Conservation (phyloP, 2,888 invertebrate species). For the Lobophora halterata region DNA sequence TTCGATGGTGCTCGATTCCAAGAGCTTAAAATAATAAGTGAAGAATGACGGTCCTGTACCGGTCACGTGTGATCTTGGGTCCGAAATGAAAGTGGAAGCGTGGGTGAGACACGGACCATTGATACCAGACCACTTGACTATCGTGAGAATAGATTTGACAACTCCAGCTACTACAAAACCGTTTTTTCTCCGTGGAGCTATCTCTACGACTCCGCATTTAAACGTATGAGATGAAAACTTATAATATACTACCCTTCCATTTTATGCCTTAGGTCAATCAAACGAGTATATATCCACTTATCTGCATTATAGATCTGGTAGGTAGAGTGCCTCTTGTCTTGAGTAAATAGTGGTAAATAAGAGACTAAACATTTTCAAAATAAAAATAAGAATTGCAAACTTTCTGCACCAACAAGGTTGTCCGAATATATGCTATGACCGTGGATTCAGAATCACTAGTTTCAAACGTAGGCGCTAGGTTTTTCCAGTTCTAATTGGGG, state of each 20-base stretch:
- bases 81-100: constrained; percentile 73
- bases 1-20: constrained; percentile 51
- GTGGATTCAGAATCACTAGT: constrained; percentile 27
- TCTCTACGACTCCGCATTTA: too few species aligned
- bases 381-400: constrained; percentile 15
- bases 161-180: too few species aligned
- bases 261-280: too few species aligned
- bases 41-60: constrained; percentile 59
- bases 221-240: too few species aligned
- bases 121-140: constrained; percentile 42
- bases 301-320: too few species aligned
- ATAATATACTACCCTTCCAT: too few species aligned
- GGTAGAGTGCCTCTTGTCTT: too few species aligned
- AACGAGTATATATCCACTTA: too few species aligned
- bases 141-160: constrained; percentile 59
- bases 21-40: constrained; percentile 44
- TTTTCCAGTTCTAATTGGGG: constrained; percentile 23
- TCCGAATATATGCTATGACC: constrained; percentile 28
- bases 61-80: constrained; percentile 64
- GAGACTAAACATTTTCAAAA: constrained; percentile 16
- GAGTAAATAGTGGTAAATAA: too few species aligned
- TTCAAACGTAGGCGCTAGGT: constrained; percentile 24
- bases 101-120: constrained; percentile 48
- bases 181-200: too few species aligned
- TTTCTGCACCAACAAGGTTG: constrained; percentile 23